Percentiles rank a stretch among this genome's conserved stretches.
Conservation (phyloP, 2,113 vertebrate genomes). For the Cyanoramphus novaezelandiae region DNA sequence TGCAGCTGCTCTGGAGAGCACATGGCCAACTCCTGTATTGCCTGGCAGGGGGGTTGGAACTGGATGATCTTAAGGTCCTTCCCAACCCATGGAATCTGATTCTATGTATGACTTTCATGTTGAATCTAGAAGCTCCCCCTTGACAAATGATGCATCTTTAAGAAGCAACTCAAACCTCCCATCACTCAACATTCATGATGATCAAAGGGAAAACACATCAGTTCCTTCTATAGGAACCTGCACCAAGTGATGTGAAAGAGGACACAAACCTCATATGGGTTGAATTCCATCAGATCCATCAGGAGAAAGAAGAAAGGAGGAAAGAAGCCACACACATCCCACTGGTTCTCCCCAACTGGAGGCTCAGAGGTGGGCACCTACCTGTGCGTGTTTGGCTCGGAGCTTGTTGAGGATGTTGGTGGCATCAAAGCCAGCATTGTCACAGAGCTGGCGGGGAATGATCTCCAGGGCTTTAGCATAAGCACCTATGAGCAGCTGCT, state of each 20-base stretch:
- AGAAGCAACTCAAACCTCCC: background rate
- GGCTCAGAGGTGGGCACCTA: constrained; percentile 22
- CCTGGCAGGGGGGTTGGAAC: background rate
- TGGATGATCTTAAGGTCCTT: background rate
- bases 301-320: background rate
- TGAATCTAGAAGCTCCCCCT: background rate
- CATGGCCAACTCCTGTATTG: background rate
- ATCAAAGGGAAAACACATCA: background rate
- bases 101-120: background rate
- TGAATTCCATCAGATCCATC: fast-evolving
- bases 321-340: fast-evolving
- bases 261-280: background rate
- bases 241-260: background rate
- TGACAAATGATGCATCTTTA: background rate
- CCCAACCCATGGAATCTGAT: background rate
- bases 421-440: constrained; percentile 98
- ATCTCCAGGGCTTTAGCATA: constrained; percentile 97
- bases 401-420: constrained; percentile 99
- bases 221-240: background rate
- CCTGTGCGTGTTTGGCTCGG: constrained; percentile 95
- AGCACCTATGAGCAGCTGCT: constrained; percentile 94
- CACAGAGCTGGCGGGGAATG: constrained; percentile 95
- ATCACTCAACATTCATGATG: background rate
- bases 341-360: fast-evolving
- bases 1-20: background rate